Evolutionary conservation across 1,140 invertebrate genomes (phyloP), one percentile per base, ranked within the genome.

Genomic region (Nylanderia fulva): DNA sequence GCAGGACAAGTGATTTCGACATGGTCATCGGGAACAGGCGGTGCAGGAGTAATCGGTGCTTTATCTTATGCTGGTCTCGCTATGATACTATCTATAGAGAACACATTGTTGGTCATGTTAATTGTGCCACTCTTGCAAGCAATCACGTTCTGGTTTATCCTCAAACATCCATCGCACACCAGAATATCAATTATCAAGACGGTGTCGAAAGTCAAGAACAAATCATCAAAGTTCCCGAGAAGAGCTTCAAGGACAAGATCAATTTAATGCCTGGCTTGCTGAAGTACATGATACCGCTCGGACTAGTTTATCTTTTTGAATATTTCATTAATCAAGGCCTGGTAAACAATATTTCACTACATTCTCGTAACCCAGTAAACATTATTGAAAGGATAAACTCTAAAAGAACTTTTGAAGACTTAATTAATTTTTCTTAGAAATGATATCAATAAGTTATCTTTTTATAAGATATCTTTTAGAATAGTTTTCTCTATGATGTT

Each of bases 321-420:
- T 99, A 99, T 94, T 98, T 98, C 87, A 98, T 99, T 86, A 99
- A 99, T 94, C 98, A 98, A 94, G 98, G 98, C 88, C 94, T 98
- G 95, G 98, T 98, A 94, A 18, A 96, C 27, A 58, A 33, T 15
- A 85, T 75, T 84, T 42, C 33, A 24, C 29, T 56, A 71, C n/a
- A 21, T 69, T 4, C n/a, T 27, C 13, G n/a, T n/a, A n/a, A n/a
- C n/a, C n/a, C n/a, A n/a, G n/a, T n/a, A n/a, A n/a, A n/a, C n/a
- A n/a, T n/a, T n/a, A n/a, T n/a, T n/a, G n/a, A n/a, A n/a, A n/a
- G n/a, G n/a, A n/a, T n/a, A n/a, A n/a, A n/a, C n/a, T n/a, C n/a
- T n/a, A n/a, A n/a, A n/a, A n/a, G n/a, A n/a, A n/a, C n/a, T n/a
- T n/a, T n/a, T n/a, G n/a, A n/a, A n/a, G n/a, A n/a, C n/a, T n/a